phyloP scores from a whole-genome alignment of 2,113 vertebrate species.

The Polypterus senegalus region DNA sequence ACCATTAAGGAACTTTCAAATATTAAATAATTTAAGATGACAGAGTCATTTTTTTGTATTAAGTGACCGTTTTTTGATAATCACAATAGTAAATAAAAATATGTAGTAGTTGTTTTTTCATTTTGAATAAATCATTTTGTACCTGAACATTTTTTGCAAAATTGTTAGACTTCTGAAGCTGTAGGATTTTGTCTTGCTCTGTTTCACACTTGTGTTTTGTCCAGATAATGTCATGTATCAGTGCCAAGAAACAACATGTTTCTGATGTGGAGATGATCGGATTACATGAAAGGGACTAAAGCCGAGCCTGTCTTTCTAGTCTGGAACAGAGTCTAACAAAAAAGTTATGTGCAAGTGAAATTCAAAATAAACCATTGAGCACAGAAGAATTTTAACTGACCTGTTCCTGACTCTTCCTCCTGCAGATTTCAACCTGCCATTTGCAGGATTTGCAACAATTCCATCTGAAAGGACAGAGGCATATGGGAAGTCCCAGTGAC shows the following conservation, averaged over 20 bases:
- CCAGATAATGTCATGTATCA: background rate
- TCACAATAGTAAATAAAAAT: too few relatives aligned
- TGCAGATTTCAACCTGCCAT: slow-evolving; percentile 7
- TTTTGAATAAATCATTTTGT: too few relatives aligned
- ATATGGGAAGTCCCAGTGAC: slow-evolving; percentile 58
- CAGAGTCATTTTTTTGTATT: too few relatives aligned
- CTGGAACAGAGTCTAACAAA: slow-evolving; percentile 26
- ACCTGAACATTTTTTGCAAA: too few relatives aligned
- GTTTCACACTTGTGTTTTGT: slow-evolving; percentile 13
- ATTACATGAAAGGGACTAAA: slow-evolving; percentile 31
- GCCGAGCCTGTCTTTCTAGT: slow-evolving; percentile 32
- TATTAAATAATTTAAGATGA: too few relatives aligned
- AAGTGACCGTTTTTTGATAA: too few relatives aligned
- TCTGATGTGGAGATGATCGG: slow-evolving; percentile 25
- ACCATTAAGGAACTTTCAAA: slow-evolving; percentile 5
- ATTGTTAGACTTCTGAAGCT: too few relatives aligned
- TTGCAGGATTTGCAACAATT: slow-evolving; percentile 3
- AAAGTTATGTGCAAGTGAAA: slow-evolving; percentile 28
- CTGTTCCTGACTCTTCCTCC: slow-evolving; percentile 30
- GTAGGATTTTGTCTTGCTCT: slow-evolving; percentile 7
- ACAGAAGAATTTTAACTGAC: slow-evolving; percentile 31
- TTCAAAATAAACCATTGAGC: slow-evolving; percentile 28
- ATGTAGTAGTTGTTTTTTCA: too few relatives aligned
- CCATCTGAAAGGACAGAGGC: slow-evolving; percentile 54
- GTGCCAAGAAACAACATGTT: slow-evolving; percentile 28